Conservation (phyloP, 2,113 vertebrate species). For the Blennius ocellaris region DNA sequence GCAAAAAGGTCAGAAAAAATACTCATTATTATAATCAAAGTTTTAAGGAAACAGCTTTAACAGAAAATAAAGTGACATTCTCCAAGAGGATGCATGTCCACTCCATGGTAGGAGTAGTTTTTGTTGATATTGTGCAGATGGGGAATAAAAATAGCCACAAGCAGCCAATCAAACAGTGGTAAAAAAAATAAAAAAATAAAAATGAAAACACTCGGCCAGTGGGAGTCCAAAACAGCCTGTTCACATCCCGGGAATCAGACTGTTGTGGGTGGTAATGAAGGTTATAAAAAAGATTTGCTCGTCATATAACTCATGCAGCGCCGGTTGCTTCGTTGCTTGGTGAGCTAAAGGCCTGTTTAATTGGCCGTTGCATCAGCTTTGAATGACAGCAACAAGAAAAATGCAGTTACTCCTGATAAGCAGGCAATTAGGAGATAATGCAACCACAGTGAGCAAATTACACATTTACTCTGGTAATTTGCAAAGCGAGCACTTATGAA, state of each 20-base stretch:
- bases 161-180: neutral
- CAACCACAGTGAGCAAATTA: neutral
- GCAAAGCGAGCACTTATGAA: neutral
- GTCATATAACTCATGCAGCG: neutral
- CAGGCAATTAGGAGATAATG: neutral
- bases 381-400: neutral
- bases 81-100: neutral
- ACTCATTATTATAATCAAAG: conserved; percentile 6
- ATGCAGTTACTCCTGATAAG: conserved; percentile 2
- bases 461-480: neutral
- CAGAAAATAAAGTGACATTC: neutral
- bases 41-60: too few relatives aligned
- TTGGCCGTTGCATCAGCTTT: neutral
- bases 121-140: conserved; percentile 8
- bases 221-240: neutral
- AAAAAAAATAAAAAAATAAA: neutral
- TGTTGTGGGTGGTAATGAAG: neutral
- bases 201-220: neutral
- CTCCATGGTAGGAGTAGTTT: neutral
- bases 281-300: neutral
- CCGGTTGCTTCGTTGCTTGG: neutral
- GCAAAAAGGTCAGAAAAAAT: conserved; percentile 35
- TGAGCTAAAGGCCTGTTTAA: conserved; percentile 4
- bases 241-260: conserved; percentile 16
- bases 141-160: conserved; percentile 28